Percentiles rank a stretch among this genome's conserved stretches.
phyloP scores from a whole-genome alignment of 2,888 invertebrate species.

The Erebia ligea region DNA sequence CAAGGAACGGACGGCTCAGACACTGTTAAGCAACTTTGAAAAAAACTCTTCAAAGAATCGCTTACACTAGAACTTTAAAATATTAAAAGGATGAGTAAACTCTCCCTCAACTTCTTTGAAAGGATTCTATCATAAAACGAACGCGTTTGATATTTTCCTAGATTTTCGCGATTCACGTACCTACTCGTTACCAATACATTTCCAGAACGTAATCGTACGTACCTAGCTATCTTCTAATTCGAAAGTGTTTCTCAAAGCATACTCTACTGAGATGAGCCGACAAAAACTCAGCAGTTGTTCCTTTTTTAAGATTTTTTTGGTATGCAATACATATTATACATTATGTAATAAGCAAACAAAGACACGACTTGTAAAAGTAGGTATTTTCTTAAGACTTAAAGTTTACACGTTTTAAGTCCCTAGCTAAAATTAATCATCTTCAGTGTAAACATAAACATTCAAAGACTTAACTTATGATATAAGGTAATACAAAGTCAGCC shows the following conservation, averaged over 20 bases:
- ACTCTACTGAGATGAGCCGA: too few species aligned
- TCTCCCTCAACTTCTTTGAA: not conserved
- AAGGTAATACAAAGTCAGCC: not conserved
- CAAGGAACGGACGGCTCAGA: conserved; percentile 2
- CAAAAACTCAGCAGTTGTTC: too few species aligned
- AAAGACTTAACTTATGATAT: not conserved
- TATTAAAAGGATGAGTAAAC: not conserved
- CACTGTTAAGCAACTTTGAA: not conserved
- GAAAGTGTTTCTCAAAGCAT: too few species aligned
- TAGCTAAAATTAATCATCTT: not conserved
- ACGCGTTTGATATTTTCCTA: not conserved
- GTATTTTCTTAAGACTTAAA: not conserved
- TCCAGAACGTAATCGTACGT: too few species aligned
- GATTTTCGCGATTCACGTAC: not conserved
- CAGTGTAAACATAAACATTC: not conserved
- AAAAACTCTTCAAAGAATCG: conserved; percentile 13
- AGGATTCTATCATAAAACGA: not conserved
- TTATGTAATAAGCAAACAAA: not conserved
- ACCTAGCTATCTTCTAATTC: too few species aligned
- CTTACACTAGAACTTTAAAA: conserved; percentile 10
- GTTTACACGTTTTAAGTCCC: not conserved
- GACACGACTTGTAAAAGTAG: not conserved
- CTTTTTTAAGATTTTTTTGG: too few species aligned
- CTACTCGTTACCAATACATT: too few species aligned
- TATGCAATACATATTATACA: too few species aligned